Base-by-base conservation (phyloP, 2,888 invertebrate genomes). In the Deladenus siricidicola region DNA sequence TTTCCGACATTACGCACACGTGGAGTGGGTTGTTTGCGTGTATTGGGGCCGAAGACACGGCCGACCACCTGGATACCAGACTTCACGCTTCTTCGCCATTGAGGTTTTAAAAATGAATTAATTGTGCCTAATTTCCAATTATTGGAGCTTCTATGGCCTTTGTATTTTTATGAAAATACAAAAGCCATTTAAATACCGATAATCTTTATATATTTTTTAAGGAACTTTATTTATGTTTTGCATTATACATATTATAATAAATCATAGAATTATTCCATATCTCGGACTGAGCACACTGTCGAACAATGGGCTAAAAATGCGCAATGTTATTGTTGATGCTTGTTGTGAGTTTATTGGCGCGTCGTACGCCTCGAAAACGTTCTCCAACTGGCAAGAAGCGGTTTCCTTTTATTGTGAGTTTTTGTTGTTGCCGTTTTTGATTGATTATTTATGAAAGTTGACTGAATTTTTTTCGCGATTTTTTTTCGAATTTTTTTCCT, bases 21-120 rank as follows among this genome's bases (percentile, higher is more conserved):
- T 74, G 76, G 75, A 67, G 73, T 28, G 79, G 90, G 89, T 17
- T 80, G 90, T 63, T 83, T 90, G 52, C 68, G 14, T 68, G 60
- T 21, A 34, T 60, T 17, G n/a, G n/a, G n/a, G 49, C 60, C 17
- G 44, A 24, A 28, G 50, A 60, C 28, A 39, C 24, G 26, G 68
- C 63, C 24, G 63, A 61, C 49, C 60, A 62, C 14, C 63, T 54
- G 14, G 63, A 61, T 49, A 61, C 62, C 17, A 64, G 54, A 10
- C 58, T 72, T 23, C 62, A 67, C 1, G 54, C 67, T 10, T 64
- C 70, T 19, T 74, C 74, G 6, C 75, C 75, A 10, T 60, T 75
- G 43, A 54, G 42, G 54, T 50, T 6, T 8, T 8, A 50, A 24
- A 14, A 28, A 29, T 21, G 6, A 4, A 24, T 14, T n/a, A 29